Evolutionary conservation across 1,140 invertebrate genomes (phyloP), one percentile per base, ranked within the genome.

Genomic region (Ladona fulva): DNA sequence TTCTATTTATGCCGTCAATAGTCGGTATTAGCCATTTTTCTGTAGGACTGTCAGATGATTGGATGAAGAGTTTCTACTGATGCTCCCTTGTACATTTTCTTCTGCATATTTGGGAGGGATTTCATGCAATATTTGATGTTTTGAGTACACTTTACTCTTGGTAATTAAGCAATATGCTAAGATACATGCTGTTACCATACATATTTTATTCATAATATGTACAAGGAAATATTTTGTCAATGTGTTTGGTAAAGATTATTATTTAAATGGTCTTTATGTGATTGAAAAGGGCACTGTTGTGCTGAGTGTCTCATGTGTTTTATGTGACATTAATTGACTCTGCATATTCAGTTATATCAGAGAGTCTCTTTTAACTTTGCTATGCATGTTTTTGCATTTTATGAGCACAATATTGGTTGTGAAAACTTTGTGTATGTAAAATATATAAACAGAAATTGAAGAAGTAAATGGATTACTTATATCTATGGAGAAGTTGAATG

Each of bases 221-320:
- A 66, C 52, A 66, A 66, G 52, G n/a, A 66, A 66, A 66, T 66
- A 66, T 66, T 66, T 66, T 66, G 52, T 66, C 52, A 66, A 66
- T 66, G 52, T 66, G 52, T 66, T 66, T 22, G n/a, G 52, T 66
- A 66, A 66, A 66, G n/a, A 66, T 66, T 66, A 66, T 66, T 66
- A 66, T 66, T 66, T 66, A 66, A 66, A 66, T 66, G 52, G 52
- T 66, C 52, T 66, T 66, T 22, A 66, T 66, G 52, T 66, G 52
- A 66, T 16, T 66, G 52, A 12, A 66, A n/a, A 19, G 14, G 14
- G 52, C 52, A 66, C 52, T 19, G n/a, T 66, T 66, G 52, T 66
- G 52, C 52, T 22, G n/a, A 22, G n/a, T 66, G n/a, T 66, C 52
- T 22, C n/a, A 22, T 66, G 52, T 66, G n/a, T 66, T 66, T 66